These are phyloP conservation scores for Halocaridina rubra DNA, from an alignment of 2,888 invertebrate genomes.

Conservation along the genomic window DNA sequence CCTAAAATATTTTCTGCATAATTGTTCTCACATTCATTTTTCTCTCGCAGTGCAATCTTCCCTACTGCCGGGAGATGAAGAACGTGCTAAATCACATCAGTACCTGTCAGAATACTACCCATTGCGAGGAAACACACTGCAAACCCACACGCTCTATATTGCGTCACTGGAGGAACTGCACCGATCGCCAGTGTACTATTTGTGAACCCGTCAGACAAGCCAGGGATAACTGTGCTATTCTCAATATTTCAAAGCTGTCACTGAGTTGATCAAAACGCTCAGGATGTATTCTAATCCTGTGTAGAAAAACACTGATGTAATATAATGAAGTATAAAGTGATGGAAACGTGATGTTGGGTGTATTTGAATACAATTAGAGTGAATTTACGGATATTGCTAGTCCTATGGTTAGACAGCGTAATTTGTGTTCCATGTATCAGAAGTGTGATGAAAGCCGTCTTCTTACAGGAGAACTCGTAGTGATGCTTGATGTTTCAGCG, in stretches of 20 bases:
- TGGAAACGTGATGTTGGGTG: no score
- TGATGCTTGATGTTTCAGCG: no score
- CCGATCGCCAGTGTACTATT: background rate
- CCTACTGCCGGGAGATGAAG: background rate
- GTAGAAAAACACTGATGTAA: no score
- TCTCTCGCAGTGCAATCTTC: background rate
- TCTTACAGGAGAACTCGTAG: no score
- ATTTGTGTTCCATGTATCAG: no score
- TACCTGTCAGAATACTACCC: background rate
- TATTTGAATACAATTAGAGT: no score
- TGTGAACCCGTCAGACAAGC: background rate
- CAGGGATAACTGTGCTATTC: background rate
- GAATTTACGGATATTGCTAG: no score
- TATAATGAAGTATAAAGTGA: no score
- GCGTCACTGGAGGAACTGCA: background rate
- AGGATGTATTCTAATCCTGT: no score
- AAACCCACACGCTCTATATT: background rate
- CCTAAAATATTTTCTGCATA: no score
- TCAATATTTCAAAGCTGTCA: background rate
- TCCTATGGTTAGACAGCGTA: no score
- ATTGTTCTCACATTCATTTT: background rate
- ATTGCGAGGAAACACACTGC: background rate
- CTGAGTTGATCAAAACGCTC: background rate
- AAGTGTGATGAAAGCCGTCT: no score
- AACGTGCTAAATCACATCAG: background rate